These are phyloP conservation scores for Rafetus swinhoei DNA, from an alignment of 2,113 vertebrate genomes.

Conservation along the genomic window DNA sequence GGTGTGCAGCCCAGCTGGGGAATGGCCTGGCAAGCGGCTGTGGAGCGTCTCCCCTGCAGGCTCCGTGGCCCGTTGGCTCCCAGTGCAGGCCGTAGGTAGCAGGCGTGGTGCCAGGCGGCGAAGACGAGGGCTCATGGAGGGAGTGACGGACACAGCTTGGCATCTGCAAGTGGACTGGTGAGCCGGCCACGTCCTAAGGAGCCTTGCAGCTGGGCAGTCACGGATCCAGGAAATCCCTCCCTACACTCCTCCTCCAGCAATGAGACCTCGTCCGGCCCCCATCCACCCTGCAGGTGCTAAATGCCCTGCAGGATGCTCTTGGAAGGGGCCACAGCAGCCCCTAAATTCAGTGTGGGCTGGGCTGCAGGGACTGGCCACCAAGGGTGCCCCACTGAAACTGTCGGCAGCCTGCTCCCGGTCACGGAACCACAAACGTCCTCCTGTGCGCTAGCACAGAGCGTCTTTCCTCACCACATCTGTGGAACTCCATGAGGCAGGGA, in stretches of 20 bases:
- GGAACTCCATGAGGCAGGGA: neutral
- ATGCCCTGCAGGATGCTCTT: neutral
- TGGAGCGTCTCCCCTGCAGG: neutral
- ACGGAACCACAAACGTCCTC: neutral
- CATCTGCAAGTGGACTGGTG: neutral
- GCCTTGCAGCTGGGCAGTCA: no score
- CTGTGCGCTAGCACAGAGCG: neutral
- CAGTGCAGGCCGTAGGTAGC: neutral
- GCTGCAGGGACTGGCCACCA: neutral
- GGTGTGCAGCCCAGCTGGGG: no score
- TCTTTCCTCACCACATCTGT: neutral
- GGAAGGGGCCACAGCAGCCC: neutral
- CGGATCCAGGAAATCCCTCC: neutral
- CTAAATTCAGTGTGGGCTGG: neutral
- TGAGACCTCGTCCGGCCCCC: neutral
- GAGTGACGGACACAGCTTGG: no score
- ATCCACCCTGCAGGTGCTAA: neutral
- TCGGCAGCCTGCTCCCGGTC: no score
- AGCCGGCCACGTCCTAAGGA: neutral
- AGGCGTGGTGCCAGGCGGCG: neutral
- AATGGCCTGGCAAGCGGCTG: neutral
- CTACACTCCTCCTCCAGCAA: neutral
- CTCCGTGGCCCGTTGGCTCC: neutral
- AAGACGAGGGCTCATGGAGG: neutral
- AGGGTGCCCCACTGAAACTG: no score